Conservation (phyloP, 1,140 invertebrate species). For the Drosophila orena region DNA sequence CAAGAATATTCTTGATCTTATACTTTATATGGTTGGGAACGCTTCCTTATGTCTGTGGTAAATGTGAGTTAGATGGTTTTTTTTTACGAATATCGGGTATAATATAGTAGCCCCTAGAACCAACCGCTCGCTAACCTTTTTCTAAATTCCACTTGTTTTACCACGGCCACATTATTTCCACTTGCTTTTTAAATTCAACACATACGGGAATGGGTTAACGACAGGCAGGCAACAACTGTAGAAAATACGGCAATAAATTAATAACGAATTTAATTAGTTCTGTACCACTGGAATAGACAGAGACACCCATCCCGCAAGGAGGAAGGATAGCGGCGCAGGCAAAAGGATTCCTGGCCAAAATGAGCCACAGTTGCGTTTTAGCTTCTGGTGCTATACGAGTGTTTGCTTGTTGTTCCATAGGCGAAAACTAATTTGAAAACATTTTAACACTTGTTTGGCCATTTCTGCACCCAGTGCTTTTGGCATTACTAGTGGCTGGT, state of each 20-base stretch:
- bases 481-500: conserved; percentile 50
- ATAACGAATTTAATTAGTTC: conserved; percentile 76
- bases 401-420: conserved; percentile 31
- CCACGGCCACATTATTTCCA: not conserved
- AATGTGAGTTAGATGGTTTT: no score
- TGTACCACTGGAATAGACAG: conserved; percentile 24
- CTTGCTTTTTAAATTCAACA: conserved; percentile 8
- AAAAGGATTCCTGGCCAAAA: conserved; percentile 49
- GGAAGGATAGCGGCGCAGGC: conserved; percentile 16
- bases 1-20: no score
- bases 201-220: conserved; percentile 4
- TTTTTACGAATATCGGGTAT: no score
- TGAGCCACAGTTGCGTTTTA: conserved; percentile 57
- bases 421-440: conserved; percentile 79
- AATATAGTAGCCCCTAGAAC: no score
- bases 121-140: no score
- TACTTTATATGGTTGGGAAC: no score
- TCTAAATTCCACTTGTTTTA: not conserved
- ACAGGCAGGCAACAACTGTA: conserved; percentile 23
- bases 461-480: conserved; percentile 36
- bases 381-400: conserved; percentile 1
- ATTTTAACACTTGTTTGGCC: conserved; percentile 79
- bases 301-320: conserved; percentile 3
- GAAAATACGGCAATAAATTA: conserved; percentile 67
- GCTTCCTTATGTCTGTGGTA: no score